Conservation (phyloP, 53 echinoderm and acorn worm genomes). For the Crossaster papposus region DNA sequence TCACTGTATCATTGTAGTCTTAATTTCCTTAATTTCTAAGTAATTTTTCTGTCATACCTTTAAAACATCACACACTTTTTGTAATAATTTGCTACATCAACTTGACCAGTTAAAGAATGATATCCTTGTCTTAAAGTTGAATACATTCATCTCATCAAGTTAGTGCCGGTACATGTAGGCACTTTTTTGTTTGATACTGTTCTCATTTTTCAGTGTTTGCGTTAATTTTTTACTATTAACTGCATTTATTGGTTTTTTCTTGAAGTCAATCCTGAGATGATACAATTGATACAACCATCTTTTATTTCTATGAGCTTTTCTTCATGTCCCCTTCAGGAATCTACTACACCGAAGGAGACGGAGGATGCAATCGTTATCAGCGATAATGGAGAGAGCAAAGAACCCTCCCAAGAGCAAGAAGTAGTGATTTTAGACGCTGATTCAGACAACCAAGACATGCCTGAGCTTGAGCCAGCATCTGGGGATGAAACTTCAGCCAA, state of each 20-base stretch:
- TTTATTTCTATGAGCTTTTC: conserved; percentile 55
- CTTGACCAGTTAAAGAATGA: too few relatives aligned
- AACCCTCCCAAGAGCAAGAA: neutral
- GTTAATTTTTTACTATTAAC: neutral
- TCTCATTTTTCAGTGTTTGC: neutral
- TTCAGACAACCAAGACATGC: neutral
- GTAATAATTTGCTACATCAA: too few relatives aligned
- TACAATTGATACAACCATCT: neutral
- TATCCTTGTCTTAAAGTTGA: too few relatives aligned
- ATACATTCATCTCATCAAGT: too few relatives aligned
- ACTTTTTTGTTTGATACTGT: too few relatives aligned
- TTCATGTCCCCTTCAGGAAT: conserved; percentile 45
- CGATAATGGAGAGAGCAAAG: conserved; percentile 14
- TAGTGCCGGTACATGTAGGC: neutral
- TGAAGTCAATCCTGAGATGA: neutral
- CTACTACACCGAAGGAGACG: neutral
- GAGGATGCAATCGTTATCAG: conserved; percentile 15
- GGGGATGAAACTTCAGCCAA: conserved; percentile 16
- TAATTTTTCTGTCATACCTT: too few relatives aligned
- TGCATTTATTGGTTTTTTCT: neutral
- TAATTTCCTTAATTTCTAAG: too few relatives aligned
- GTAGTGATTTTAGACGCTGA: neutral
- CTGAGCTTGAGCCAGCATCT: neutral
- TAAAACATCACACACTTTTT: too few relatives aligned
- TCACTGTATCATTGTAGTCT: too few relatives aligned